A percentile compares a stretch with the other conserved stretches of the same genome.
Evolutionary conservation across 2,797 vertebrate species (phyloP).

Genomic region (Neopelma chrysocephalum): DNA sequence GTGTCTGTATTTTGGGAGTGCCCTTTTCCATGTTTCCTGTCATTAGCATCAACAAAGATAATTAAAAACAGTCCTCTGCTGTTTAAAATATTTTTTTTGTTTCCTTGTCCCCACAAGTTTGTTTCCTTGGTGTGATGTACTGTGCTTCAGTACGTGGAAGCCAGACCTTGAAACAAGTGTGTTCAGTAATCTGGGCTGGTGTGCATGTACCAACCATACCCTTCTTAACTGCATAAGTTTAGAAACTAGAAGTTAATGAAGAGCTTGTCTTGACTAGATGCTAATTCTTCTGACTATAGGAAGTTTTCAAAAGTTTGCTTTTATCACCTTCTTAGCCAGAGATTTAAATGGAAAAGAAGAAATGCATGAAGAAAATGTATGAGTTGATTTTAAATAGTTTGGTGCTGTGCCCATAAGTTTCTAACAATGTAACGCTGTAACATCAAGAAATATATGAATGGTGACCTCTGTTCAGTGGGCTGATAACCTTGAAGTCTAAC

Average conservation of each 20-base stretch:
- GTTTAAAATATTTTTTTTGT: neutral
- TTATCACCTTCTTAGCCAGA: neutral
- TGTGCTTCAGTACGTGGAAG: neutral
- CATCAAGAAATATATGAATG: neutral
- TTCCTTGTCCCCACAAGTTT: neutral
- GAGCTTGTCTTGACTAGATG: conserved; percentile 4
- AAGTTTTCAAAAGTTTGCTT: neutral
- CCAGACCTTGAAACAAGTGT: neutral
- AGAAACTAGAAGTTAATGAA: conserved; percentile 11
- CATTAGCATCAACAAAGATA: conserved; percentile 1
- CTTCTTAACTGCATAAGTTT: neutral
- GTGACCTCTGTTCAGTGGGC: neutral
- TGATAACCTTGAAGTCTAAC: neutral
- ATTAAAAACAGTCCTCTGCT: neutral
- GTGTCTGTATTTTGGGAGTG: neutral
- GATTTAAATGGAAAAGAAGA: neutral
- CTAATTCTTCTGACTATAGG: neutral
- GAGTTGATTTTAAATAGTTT: neutral
- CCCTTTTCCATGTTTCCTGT: neutral
- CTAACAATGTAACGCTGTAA: neutral
- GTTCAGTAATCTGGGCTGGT: neutral
- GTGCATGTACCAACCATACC: neutral
- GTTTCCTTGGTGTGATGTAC: neutral
- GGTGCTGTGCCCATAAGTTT: neutral
- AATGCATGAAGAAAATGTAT: neutral